These are phyloP conservation scores for Xiphorhynchus elegans DNA, from an alignment of 2,113 vertebrate genomes.

Conservation along the genomic window DNA sequence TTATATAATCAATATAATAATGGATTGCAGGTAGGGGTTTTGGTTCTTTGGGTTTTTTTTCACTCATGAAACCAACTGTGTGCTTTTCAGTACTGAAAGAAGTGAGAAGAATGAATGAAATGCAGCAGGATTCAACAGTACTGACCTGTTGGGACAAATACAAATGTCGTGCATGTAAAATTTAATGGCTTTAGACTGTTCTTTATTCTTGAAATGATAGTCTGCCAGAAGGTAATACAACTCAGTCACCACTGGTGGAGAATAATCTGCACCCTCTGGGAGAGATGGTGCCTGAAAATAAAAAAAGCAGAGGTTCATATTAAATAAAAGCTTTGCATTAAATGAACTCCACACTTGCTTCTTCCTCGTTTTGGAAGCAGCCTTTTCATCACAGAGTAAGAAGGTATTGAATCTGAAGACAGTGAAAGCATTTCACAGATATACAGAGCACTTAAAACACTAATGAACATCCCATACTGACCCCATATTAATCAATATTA, in stretches of 20 bases:
- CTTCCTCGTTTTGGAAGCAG: neutral
- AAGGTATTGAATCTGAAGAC: neutral
- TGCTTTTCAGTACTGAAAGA: neutral
- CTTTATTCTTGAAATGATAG: constrained; percentile 99
- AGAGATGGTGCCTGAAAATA: constrained; percentile 84
- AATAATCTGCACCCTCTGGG: constrained; percentile 85
- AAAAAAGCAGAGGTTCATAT: neutral
- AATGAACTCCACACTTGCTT: neutral
- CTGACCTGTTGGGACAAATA: constrained; percentile 91
- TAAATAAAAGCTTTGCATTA: neutral
- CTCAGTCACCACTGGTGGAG: constrained; percentile 88
- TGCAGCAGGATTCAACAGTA: neutral
- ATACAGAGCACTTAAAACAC: neutral
- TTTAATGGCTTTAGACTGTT: constrained; percentile 97
- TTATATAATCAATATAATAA: neutral
- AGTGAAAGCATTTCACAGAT: neutral
- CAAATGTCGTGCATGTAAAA: constrained; percentile 99
- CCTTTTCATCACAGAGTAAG: neutral
- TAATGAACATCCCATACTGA: neutral
- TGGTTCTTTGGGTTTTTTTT: fast-evolving
- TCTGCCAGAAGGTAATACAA: constrained; percentile 96
- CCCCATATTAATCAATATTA: neutral
- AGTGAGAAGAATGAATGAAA: neutral
- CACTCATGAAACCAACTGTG: neutral
- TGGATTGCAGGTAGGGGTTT: neutral